These are phyloP conservation scores for Ibycter americanus DNA, from an alignment of 2,797 vertebrate species.

Conservation along the genomic window DNA sequence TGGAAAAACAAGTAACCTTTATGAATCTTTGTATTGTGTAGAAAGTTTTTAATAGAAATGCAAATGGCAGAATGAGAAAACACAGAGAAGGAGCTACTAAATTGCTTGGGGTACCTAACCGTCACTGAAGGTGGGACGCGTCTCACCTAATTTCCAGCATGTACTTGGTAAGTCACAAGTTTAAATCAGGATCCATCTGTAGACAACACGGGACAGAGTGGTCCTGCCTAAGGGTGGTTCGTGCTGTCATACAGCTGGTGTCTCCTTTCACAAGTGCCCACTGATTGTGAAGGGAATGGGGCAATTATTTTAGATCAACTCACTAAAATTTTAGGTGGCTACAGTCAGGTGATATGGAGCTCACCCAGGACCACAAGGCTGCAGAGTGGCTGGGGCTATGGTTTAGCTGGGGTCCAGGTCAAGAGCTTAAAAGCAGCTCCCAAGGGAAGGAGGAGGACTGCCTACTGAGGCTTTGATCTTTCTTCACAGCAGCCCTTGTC, in stretches of 20 bases:
- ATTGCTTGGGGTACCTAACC: fast-evolving
- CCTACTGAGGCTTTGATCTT: background rate
- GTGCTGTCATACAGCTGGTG: background rate
- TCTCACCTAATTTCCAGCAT: background rate
- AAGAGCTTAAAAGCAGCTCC: background rate
- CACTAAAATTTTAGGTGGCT: background rate
- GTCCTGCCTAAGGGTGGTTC: background rate
- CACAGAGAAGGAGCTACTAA: background rate
- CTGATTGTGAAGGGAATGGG: background rate
- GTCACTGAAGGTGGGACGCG: background rate
- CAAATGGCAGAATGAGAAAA: background rate
- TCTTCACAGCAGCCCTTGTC: background rate
- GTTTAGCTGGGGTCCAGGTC: background rate
- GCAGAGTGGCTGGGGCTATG: background rate
- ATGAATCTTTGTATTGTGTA: background rate
- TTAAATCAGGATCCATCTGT: background rate
- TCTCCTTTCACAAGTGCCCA: background rate
- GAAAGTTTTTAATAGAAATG: background rate
- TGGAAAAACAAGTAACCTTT: background rate
- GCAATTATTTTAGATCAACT: background rate
- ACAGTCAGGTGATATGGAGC: background rate
- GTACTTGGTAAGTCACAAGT: background rate
- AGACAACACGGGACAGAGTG: background rate
- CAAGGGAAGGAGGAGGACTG: background rate
- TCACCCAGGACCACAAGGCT: background rate